Conservation (phyloP, 2,888 invertebrate genomes). For the Cryptocephalus moraei region DNA sequence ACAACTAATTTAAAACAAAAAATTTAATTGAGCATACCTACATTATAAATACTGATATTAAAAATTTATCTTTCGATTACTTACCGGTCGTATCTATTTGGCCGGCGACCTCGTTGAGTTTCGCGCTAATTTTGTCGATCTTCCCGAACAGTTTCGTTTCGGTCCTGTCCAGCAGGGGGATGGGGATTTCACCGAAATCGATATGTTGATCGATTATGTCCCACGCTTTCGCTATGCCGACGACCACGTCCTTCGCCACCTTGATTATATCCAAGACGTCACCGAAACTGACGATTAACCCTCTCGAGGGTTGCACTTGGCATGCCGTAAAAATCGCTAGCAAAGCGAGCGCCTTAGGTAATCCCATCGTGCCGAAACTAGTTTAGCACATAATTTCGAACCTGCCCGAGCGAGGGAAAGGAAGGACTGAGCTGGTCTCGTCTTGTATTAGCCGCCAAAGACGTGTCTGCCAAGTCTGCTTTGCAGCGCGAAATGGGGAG, state of each 20-base stretch:
- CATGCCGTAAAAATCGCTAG: background rate
- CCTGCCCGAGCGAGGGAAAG: no score
- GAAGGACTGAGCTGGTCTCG: no score
- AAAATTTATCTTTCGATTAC: slow-evolving; percentile 1
- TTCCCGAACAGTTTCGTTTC: slow-evolving; percentile 51
- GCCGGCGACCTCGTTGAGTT: slow-evolving; percentile 35
- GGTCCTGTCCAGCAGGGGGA: slow-evolving; percentile 50
- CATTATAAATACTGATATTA: no score
- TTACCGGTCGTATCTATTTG: slow-evolving; percentile 26
- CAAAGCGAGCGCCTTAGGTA: background rate
- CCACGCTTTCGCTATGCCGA: slow-evolving; percentile 53
- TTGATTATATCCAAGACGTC: slow-evolving; percentile 52
- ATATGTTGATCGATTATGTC: slow-evolving; percentile 47
- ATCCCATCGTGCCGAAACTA: no score
- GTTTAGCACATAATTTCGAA: no score
- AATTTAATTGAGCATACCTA: no score
- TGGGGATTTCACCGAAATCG: slow-evolving; percentile 42
- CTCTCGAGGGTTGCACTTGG: no score
- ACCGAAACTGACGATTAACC: slow-evolving; percentile 16
- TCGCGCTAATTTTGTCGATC: slow-evolving; percentile 33
- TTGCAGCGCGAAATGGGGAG: no score
- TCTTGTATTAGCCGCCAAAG: no score
- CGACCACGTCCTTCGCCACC: slow-evolving; percentile 49
- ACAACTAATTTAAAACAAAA: no score
- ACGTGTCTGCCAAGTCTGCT: no score